These are phyloP conservation scores for Trypoxylon attenuatum DNA, from an alignment of 2,888 invertebrate genomes.

Conservation along the genomic window DNA sequence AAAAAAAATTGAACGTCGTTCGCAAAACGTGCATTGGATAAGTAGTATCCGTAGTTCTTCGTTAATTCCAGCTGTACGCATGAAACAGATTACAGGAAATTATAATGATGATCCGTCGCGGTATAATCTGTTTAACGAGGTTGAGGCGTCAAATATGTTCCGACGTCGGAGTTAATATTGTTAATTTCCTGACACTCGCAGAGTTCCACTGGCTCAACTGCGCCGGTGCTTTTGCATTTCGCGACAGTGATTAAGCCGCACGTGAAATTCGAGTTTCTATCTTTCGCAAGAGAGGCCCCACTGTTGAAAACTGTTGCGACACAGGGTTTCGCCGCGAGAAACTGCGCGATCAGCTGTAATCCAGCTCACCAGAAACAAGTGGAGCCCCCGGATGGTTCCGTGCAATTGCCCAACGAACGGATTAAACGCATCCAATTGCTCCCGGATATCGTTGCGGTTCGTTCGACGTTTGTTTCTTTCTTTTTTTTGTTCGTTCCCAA, in stretches of 20 bases:
- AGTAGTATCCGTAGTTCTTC: too few species aligned
- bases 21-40: too few species aligned
- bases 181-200: slow-evolving; percentile 29
- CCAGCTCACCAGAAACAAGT: slow-evolving; percentile 42
- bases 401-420: slow-evolving; percentile 56
- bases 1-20: too few species aligned
- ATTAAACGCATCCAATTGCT: slow-evolving; percentile 58
- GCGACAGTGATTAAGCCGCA: slow-evolving; percentile 47
- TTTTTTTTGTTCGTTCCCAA: neutral
- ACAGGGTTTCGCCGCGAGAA: slow-evolving; percentile 38
- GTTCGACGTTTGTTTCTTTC: slow-evolving; percentile 16
- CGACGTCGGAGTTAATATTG: slow-evolving; percentile 42
- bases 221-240: slow-evolving; percentile 31
- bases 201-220: slow-evolving; percentile 18
- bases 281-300: neutral
- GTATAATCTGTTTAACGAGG: slow-evolving; percentile 33
- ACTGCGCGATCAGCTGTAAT: slow-evolving; percentile 53
- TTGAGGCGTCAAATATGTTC: slow-evolving; percentile 37
- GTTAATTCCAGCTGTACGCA: too few species aligned
- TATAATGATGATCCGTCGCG: slow-evolving; percentile 31
- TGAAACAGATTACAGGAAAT: too few species aligned
- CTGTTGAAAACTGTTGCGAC: slow-evolving; percentile 38
- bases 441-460: slow-evolving; percentile 33
- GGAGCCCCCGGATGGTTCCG: slow-evolving; percentile 42
- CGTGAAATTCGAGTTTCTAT: slow-evolving; percentile 41